Percentiles rank a stretch among this genome's conserved stretches.
Evolutionary conservation across 2,888 invertebrate genomes (phyloP).

Genomic region (Heliconius hortense): DNA sequence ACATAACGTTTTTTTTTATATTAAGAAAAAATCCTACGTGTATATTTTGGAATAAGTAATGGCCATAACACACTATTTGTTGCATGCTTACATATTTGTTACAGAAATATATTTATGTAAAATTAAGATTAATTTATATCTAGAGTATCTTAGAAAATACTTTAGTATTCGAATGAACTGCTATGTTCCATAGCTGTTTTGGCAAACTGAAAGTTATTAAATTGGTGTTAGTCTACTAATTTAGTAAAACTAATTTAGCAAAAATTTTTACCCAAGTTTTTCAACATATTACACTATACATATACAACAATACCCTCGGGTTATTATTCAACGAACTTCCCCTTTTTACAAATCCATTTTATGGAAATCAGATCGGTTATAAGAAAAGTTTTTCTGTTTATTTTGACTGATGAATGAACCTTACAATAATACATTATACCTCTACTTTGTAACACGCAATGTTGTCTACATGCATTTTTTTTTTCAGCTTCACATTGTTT

Average conservation of each 20-base stretch:
- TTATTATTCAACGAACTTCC: conserved; percentile 52
- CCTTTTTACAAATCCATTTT: conserved; percentile 46
- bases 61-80: not conserved
- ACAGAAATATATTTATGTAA: not conserved
- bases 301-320: conserved; percentile 52
- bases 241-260: too few relatives aligned
- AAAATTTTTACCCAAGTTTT: not conserved
- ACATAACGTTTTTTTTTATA: conserved; percentile 45
- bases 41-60: not conserved
- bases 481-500: too few relatives aligned
- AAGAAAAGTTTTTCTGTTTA: conserved; percentile 26
- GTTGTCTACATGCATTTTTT: not conserved
- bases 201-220: not conserved
- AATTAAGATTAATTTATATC: not conserved
- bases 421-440: conserved; percentile 19
- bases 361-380: conserved; percentile 36
- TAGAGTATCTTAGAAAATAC: not conserved
- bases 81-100: not conserved
- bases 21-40: not conserved
- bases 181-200: not conserved
- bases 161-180: not conserved
- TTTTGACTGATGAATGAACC: conserved; percentile 26
- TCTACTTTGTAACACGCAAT: conserved; percentile 14
- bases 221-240: not conserved
- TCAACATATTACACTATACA: conserved; percentile 57